phyloP scores from a whole-genome alignment of 2,797 vertebrate species.

The Okamejei kenojei region DNA sequence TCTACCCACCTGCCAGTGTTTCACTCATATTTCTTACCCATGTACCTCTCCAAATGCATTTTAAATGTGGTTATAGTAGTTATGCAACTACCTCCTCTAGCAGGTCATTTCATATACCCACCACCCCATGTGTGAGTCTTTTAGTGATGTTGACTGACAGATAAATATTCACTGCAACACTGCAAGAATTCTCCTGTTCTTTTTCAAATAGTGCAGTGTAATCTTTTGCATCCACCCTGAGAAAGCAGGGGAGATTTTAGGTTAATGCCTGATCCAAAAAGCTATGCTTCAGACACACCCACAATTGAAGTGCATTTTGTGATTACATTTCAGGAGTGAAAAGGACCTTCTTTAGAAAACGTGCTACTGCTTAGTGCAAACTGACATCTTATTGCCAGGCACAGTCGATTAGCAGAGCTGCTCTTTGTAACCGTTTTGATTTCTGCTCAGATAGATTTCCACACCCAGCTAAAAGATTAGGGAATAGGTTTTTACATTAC shows the following conservation, averaged over 20 bases:
- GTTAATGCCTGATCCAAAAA: background rate
- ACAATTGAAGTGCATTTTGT: background rate
- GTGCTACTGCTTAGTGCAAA: background rate
- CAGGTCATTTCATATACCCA: no score
- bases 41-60: no score
- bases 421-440: background rate
- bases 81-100: no score
- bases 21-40: no score
- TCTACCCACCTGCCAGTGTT: no score
- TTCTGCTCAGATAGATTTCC: background rate
- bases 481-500: background rate
- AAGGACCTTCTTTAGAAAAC: background rate
- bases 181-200: background rate
- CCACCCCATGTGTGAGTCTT: background rate
- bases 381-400: background rate
- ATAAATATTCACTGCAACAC: background rate
- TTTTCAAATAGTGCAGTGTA: background rate
- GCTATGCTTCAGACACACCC: background rate
- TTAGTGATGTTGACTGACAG: background rate
- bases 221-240: background rate
- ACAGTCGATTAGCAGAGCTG: background rate
- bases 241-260: background rate
- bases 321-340: background rate
- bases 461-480: background rate
- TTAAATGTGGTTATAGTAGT: no score